These are phyloP conservation scores for Phocoena phocoena DNA, from an alignment of 2,113 vertebrate genomes.

Conservation along the genomic window DNA sequence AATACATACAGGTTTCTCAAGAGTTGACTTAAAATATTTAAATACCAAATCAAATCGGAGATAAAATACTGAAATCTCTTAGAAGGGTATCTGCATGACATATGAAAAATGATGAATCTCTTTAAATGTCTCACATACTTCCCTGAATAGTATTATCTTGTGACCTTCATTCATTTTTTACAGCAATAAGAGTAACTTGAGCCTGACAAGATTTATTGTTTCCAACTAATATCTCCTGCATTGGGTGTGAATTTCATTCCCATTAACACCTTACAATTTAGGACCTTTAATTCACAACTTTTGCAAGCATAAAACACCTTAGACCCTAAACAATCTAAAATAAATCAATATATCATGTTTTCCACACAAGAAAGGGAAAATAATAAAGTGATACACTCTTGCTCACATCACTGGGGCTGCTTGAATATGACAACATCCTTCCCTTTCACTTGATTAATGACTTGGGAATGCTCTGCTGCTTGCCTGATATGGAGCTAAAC, in stretches of 20 bases:
- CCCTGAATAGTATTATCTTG: conserved; percentile 75
- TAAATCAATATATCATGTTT: conserved; percentile 75
- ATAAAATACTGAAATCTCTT: conserved; percentile 60
- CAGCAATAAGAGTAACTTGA: conserved; percentile 74
- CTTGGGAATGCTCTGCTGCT: conserved; percentile 79
- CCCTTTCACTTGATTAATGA: conserved; percentile 87
- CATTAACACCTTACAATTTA: conserved; percentile 81
- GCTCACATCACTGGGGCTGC: conserved; percentile 75
- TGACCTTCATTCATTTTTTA: conserved; percentile 88
- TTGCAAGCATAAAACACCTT: conserved; percentile 60
- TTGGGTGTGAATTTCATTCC: conserved; percentile 84
- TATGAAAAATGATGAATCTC: conserved; percentile 68
- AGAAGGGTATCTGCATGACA: conserved; percentile 57
- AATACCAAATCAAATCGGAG: conserved; percentile 60
- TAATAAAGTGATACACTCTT: conserved; percentile 84
- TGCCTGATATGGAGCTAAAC: conserved; percentile 84
- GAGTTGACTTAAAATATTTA: conserved; percentile 59
- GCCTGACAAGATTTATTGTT: conserved; percentile 88
- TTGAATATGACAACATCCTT: conserved; percentile 75
- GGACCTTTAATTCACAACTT: conserved; percentile 84
- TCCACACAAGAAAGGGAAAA: conserved; percentile 74
- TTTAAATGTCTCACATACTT: conserved; percentile 67
- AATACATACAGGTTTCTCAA: conserved; percentile 16
- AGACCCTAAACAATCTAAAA: conserved; percentile 76
- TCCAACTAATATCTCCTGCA: conserved; percentile 82